These are phyloP conservation scores for Lacerta viridis DNA, from an alignment of 2,797 vertebrate species.

Conservation along the genomic window DNA sequence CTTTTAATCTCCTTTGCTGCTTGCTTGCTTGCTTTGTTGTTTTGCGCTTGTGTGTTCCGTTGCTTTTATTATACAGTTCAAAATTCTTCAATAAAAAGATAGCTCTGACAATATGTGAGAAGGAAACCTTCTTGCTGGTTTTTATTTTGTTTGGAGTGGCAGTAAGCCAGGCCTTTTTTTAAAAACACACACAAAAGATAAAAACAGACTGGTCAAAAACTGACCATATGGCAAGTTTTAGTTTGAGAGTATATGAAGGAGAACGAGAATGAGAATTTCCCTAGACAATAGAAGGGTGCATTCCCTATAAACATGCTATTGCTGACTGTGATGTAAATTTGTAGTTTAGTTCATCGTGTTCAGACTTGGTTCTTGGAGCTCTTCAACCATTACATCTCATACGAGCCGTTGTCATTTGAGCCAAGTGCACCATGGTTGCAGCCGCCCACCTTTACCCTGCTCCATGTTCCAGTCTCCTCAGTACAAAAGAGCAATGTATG, in stretches of 20 bases:
- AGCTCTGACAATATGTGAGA: too few species aligned
- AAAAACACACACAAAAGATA: neutral
- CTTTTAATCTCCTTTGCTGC: too few species aligned
- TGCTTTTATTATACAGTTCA: too few species aligned
- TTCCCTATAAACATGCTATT: neutral
- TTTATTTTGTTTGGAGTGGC: conserved; percentile 16
- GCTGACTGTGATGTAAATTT: neutral
- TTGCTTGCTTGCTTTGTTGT: too few species aligned
- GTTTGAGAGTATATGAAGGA: neutral
- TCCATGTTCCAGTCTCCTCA: neutral
- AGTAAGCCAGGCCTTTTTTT: neutral
- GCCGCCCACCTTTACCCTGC: neutral
- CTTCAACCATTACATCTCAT: neutral
- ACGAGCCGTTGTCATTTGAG: conserved; percentile 35
- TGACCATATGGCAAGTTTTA: neutral
- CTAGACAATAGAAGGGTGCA: neutral
- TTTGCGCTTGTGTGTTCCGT: too few species aligned
- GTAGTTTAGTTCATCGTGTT: neutral
- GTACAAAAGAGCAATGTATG: conserved; percentile 11
- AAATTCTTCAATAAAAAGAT: too few species aligned
- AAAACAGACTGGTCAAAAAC: conserved; percentile 4
- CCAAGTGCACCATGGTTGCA: neutral
- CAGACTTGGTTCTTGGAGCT: neutral
- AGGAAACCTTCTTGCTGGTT: neutral
- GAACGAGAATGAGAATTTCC: neutral